Conservation (phyloP, 2,888 invertebrate species). For the Phytoseiulus persimilis region DNA sequence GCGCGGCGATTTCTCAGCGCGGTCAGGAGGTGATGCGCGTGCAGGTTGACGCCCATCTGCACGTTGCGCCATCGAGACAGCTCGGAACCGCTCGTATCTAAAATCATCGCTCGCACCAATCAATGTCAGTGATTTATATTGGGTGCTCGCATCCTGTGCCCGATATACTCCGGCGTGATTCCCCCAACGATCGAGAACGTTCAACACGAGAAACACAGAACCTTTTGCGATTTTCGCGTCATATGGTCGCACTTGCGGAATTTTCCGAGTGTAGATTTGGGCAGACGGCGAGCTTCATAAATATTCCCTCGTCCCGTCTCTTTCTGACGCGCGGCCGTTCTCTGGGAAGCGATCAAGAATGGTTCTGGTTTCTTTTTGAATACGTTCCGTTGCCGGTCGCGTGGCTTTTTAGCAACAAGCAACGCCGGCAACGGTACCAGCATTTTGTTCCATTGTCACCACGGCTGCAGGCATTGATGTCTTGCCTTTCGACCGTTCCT, state of each 20-base stretch:
- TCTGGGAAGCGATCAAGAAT: not conserved
- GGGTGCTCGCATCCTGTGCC: no score
- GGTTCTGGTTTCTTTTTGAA: not conserved
- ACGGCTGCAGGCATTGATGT: not conserved
- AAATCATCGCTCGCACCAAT: no score
- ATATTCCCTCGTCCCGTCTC: not conserved
- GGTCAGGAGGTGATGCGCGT: not conserved
- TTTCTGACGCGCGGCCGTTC: not conserved
- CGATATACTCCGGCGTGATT: no score
- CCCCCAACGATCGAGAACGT: no score
- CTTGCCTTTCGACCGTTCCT: not conserved
- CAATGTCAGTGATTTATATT: no score
- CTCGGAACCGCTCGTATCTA: no score
- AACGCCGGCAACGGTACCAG: not conserved
- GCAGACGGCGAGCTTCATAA: not conserved
- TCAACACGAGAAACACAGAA: no score
- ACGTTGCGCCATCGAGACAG: not conserved
- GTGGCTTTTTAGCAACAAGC: not conserved
- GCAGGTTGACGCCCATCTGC: not conserved
- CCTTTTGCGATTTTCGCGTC: no score
- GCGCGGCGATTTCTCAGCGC: not conserved
- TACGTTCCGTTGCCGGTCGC: not conserved
- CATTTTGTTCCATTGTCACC: not conserved
- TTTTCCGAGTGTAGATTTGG: not conserved
- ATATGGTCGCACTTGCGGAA: no score